Percentiles rank a stretch among this genome's conserved stretches.
Conservation (phyloP, 2,113 vertebrate genomes). For the Trogon melanurus region DNA sequence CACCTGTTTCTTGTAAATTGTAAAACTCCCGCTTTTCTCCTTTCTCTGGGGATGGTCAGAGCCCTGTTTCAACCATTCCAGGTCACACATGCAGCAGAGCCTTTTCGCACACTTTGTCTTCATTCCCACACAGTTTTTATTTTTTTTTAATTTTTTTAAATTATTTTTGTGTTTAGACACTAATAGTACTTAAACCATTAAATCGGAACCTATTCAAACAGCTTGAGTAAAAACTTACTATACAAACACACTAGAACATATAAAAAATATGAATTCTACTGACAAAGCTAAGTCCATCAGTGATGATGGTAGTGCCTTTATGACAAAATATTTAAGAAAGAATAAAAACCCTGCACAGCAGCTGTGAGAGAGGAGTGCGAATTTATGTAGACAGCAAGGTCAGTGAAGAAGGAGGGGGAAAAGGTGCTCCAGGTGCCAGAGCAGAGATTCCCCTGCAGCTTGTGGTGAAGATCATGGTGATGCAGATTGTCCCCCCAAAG, state of each 20-base stretch:
- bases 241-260: background rate
- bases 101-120: background rate
- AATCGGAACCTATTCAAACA: background rate
- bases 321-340: background rate
- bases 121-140: background rate
- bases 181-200: background rate
- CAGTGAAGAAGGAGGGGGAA: background rate
- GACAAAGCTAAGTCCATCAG: background rate
- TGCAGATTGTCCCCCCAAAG: background rate
- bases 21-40: background rate
- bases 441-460: background rate
- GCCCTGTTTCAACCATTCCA: background rate
- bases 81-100: fast-evolving
- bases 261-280: background rate
- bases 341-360: background rate
- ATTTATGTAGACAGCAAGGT: background rate
- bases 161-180: background rate
- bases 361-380: background rate
- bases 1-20: background rate
- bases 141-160: too few relatives aligned
- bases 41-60: background rate
- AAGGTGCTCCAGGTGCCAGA: background rate
- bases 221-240: background rate
- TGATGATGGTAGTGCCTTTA: too few relatives aligned
- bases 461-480: background rate